A percentile compares a stretch with the other conserved stretches of the same genome.
These are phyloP conservation scores for Pelochelys cantorii DNA, from an alignment of 2,797 vertebrate species.

Conservation along the genomic window DNA sequence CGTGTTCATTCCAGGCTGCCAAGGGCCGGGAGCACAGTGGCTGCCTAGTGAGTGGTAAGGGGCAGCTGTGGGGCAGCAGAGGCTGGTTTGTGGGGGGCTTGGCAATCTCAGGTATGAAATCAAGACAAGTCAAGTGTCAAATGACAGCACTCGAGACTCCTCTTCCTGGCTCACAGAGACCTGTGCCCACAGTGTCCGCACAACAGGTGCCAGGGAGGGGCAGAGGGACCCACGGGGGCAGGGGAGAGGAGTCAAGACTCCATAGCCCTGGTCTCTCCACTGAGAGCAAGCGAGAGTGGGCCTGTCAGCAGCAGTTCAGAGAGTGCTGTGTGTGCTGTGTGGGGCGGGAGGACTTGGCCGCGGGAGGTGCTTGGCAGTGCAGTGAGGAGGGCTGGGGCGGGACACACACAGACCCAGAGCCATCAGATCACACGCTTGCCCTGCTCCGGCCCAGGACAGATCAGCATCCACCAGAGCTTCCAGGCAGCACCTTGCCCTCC, in stretches of 20 bases:
- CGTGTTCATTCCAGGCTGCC: not conserved
- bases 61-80: not conserved
- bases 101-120: not conserved
- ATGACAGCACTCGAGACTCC: not conserved
- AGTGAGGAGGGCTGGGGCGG: not conserved
- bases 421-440: not conserved
- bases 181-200: no score
- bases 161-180: not conserved
- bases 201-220: no score
- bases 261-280: not conserved
- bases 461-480: not conserved
- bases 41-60: not conserved
- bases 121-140: not conserved
- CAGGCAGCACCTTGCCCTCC: no score
- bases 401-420: not conserved
- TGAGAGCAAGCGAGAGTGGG: not conserved
- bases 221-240: no score
- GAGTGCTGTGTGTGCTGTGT: not conserved
- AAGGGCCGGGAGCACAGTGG: not conserved
- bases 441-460: not conserved
- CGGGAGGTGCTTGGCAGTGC: not conserved
- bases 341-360: no score
- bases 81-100: not conserved
- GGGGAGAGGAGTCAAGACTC: not conserved
- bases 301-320: not conserved